Percentiles rank a stretch among this genome's conserved stretches.
Conservation (phyloP, 2,797 vertebrate genomes). For the Aselliscus stoliczkanus region DNA sequence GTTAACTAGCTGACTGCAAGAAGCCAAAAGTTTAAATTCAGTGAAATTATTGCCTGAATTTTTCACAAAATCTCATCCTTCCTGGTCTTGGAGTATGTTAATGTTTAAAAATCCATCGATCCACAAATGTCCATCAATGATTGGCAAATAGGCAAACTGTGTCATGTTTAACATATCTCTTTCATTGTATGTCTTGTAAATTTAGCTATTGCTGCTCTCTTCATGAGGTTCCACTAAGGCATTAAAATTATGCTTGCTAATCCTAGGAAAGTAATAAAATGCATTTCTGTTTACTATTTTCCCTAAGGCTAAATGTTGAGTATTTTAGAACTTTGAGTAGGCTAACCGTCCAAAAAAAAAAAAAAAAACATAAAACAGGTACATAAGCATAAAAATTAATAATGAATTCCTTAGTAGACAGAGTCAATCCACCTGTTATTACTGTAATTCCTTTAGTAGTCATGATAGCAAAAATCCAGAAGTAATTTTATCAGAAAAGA, state of each 20-base stretch:
- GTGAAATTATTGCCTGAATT: constrained; percentile 5
- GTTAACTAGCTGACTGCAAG: constrained; percentile 56
- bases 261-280: constrained; percentile 6
- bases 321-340: not conserved
- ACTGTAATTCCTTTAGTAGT: not conserved
- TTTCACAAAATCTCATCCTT: constrained; percentile 23
- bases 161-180: not conserved
- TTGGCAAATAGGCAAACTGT: not conserved
- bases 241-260: not conserved
- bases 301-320: not conserved
- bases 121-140: not conserved
- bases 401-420: not conserved
- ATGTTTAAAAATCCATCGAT: constrained; percentile 42
- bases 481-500: not conserved
- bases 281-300: not conserved
- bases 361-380: not conserved
- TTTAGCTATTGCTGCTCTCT: not conserved
- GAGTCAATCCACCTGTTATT: not conserved
- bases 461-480: not conserved
- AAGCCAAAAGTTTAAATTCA: constrained; percentile 40
- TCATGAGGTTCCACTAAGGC: not conserved
- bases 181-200: not conserved
- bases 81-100: not conserved
- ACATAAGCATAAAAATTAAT: constrained; percentile 19
- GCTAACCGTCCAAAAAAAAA: not conserved